These are phyloP conservation scores for Cydia strobilella DNA, from an alignment of 1,140 invertebrate genomes.

Conservation along the genomic window DNA sequence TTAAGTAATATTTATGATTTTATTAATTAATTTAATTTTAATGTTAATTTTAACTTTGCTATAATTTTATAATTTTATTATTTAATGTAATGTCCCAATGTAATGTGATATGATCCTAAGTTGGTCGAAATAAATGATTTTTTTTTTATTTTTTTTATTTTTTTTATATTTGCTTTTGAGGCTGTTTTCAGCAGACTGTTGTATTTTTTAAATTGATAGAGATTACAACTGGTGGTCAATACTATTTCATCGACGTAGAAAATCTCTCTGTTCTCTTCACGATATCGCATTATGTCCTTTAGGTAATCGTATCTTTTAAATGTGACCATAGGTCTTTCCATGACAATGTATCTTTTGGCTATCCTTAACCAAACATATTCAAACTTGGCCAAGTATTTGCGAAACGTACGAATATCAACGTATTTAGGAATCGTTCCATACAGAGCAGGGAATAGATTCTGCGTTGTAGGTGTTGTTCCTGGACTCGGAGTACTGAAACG, in stretches of 20 bases:
- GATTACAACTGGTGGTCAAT: not conserved
- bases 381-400: constrained; percentile 45
- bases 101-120: no score
- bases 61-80: no score
- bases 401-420: constrained; percentile 46
- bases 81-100: no score
- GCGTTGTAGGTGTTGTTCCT: constrained; percentile 39
- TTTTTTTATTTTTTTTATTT: no score
- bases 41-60: no score
- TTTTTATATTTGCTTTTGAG: not conserved
- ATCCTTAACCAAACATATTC: constrained; percentile 48
- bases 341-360: constrained; percentile 33
- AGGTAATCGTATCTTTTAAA: constrained; percentile 52
- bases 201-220: constrained; percentile 33
- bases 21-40: no score
- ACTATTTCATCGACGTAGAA: constrained; percentile 39
- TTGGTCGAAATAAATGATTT: no score
- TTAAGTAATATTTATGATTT: no score
- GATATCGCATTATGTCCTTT: constrained; percentile 39
- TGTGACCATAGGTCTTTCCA: constrained; percentile 45
- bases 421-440: constrained; percentile 39
- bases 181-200: not conserved
- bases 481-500: not conserved
- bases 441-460: constrained; percentile 39
- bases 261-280: constrained; percentile 37